Evolutionary conservation across 2,113 vertebrate genomes (phyloP).

Genomic region (Nannobrachium achirus): DNA sequence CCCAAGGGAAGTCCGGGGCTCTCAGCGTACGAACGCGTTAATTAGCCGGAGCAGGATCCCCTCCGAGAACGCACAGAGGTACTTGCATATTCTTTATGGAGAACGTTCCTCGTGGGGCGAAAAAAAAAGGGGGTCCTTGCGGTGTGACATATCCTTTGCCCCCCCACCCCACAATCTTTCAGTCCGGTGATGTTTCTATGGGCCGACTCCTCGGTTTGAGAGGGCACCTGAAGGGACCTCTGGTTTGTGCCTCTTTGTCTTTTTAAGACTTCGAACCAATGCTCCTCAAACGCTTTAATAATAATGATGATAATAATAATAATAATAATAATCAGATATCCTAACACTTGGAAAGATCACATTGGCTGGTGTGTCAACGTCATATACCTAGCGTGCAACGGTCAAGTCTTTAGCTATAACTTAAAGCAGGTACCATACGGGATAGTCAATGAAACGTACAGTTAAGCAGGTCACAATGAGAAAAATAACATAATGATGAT

Average conservation of each 20-base stretch:
- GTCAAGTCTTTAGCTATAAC: slow-evolving; percentile 58
- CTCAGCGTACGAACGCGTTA: slow-evolving; percentile 57
- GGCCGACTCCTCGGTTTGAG: slow-evolving; percentile 50
- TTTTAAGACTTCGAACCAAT: slow-evolving; percentile 29
- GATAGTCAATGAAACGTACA: slow-evolving; percentile 66
- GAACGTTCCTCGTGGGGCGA: slow-evolving; percentile 54
- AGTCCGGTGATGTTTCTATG: slow-evolving; percentile 51
- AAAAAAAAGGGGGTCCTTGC: slow-evolving; percentile 45
- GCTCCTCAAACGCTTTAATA: slow-evolving; percentile 45
- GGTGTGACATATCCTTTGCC: slow-evolving; percentile 46
- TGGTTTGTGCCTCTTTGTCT: slow-evolving; percentile 21
- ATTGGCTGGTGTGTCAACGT: slow-evolving; percentile 47
- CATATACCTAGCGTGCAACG: slow-evolving; percentile 7
- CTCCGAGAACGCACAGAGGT: slow-evolving; percentile 67
- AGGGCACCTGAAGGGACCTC: slow-evolving; percentile 51
- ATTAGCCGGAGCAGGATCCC: slow-evolving; percentile 71
- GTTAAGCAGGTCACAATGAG: slow-evolving; percentile 54
- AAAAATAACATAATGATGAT: slow-evolving; percentile 45
- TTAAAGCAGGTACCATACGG: slow-evolving; percentile 71
- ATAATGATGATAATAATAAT: slow-evolving; percentile 4
- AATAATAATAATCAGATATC: slow-evolving; percentile 25
- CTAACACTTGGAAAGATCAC: slow-evolving; percentile 43
- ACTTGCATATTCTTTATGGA: slow-evolving; percentile 79
- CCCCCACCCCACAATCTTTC: slow-evolving; percentile 63
- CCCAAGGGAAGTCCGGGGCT: slow-evolving; percentile 39